phyloP scores from a whole-genome alignment of 2,113 vertebrate species.

The Neomonachus schauinslandi region DNA sequence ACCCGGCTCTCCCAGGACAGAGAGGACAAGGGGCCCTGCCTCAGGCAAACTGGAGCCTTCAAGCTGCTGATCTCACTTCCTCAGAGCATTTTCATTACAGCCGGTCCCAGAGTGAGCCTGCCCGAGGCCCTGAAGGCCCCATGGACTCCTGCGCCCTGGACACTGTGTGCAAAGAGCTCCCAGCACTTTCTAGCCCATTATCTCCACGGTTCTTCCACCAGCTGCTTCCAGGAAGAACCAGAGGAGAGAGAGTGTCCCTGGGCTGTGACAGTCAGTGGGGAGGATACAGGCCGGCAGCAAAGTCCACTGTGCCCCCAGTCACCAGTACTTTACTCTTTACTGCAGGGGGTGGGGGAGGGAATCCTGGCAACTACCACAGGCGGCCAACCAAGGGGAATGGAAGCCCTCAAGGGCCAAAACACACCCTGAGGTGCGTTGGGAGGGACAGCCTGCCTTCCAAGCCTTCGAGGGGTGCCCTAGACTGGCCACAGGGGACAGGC shows the following conservation, averaged over 20 bases:
- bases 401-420: not conserved
- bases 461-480: not conserved
- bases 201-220: not conserved
- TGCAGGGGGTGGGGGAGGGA: too few species aligned
- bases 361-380: not conserved
- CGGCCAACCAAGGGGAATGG: not conserved
- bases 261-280: not conserved
- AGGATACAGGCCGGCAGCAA: not conserved
- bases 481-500: not conserved
- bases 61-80: slow-evolving; percentile 1
- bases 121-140: not conserved
- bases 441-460: not conserved
- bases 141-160: not conserved
- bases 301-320: not conserved
- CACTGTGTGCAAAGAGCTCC: slow-evolving; percentile 6
- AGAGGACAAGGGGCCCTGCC: fast-evolving
- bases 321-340: too few species aligned
- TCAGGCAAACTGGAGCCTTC: not conserved
- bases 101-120: not conserved
- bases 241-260: not conserved
- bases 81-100: not conserved
- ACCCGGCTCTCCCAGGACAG: not conserved
- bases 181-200: not conserved
- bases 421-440: not conserved
- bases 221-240: not conserved